These are phyloP conservation scores for Paracyclopina nana DNA, from an alignment of 1,140 invertebrate genomes.

Conservation along the genomic window DNA sequence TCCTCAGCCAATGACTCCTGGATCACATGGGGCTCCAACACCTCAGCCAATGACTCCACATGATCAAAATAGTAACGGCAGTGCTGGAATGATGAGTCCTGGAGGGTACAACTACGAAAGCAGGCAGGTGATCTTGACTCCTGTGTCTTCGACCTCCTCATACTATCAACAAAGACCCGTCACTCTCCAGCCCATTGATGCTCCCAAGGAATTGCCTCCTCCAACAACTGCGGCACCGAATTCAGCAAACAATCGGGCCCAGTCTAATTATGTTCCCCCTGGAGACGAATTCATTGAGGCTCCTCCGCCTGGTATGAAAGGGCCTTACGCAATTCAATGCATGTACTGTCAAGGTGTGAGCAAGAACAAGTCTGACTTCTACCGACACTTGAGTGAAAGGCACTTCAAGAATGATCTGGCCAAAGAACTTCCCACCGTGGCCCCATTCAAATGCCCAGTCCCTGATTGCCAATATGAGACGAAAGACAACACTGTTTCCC, in stretches of 20 bases:
- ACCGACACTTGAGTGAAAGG: conserved; percentile 6
- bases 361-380: conserved; percentile 9
- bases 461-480: not conserved
- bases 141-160: no score
- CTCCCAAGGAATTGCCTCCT: not conserved
- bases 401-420: conserved; percentile 9
- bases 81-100: no score
- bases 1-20: not conserved
- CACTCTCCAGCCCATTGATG: not conserved
- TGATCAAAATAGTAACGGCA: no score
- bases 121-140: no score
- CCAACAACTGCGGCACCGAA: not conserved
- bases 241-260: not conserved
- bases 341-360: not conserved
- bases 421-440: not conserved
- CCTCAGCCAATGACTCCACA: conserved; percentile 9
- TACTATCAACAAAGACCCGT: not conserved
- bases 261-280: not conserved
- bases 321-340: conserved; percentile 11
- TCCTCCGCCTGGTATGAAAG: conserved; percentile 1
- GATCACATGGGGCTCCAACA: conserved; percentile 9
- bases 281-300: not conserved
- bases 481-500: conserved; percentile 5
- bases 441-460: conserved; percentile 1
- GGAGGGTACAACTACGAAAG: no score